Evolutionary conservation across 2,888 invertebrate genomes (phyloP).

Genomic region (Ernsta delagoae): DNA sequence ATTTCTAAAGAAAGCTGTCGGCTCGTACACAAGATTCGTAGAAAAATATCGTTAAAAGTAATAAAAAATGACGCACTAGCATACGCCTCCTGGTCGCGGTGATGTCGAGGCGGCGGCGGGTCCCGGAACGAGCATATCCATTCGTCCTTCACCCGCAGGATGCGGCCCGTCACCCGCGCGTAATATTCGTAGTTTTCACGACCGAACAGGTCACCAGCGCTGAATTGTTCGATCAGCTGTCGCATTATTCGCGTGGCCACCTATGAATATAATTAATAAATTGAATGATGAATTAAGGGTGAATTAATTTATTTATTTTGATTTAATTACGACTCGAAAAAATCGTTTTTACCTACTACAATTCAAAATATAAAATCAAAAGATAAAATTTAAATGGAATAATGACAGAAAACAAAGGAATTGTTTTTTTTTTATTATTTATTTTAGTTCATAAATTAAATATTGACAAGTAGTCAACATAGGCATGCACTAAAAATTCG

Average conservation of each 20-base stretch:
- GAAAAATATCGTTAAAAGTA: too few species aligned
- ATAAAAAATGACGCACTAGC: slow-evolving; percentile 71
- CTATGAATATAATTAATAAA: slow-evolving; percentile 68
- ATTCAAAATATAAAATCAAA: too few species aligned
- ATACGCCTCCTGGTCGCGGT: slow-evolving; percentile 87
- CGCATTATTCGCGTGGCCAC: slow-evolving; percentile 98
- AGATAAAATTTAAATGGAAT: too few species aligned
- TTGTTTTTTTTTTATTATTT: not conserved
- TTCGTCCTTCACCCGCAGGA: slow-evolving; percentile 96
- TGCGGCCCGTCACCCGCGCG: slow-evolving; percentile 96
- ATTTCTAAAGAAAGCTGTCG: too few species aligned
- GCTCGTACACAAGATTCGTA: too few species aligned
- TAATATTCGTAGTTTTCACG: slow-evolving; percentile 98
- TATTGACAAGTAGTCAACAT: not conserved
- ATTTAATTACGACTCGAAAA: too few species aligned
- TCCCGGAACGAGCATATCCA: slow-evolving; percentile 98
- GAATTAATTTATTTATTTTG: too few species aligned
- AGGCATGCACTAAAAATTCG: not conserved
- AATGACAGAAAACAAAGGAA: not conserved
- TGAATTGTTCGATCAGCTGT: slow-evolving; percentile 98
- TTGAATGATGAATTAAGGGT: too few species aligned
- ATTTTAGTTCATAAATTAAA: not conserved
- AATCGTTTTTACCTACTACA: too few species aligned
- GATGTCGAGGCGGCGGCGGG: slow-evolving; percentile 89
- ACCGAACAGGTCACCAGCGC: slow-evolving; percentile 97